Percentiles rank a stretch among this genome's conserved stretches.
These are phyloP conservation scores for Dorcus hopei DNA, from an alignment of 2,888 invertebrate species.

Conservation along the genomic window DNA sequence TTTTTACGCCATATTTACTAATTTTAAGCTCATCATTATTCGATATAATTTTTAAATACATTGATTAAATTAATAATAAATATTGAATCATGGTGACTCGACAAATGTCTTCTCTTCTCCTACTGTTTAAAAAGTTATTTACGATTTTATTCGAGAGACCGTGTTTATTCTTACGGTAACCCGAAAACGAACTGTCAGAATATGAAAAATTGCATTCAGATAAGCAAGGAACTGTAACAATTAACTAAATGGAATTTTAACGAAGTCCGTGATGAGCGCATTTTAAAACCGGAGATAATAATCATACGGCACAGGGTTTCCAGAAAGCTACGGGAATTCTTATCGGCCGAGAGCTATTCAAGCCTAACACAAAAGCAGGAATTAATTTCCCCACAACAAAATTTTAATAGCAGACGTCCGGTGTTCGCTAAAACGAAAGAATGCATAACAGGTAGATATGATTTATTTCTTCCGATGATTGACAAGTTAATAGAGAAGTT, in stretches of 20 bases:
- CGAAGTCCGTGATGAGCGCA: neutral
- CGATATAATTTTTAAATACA: too few species aligned
- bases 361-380: neutral
- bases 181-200: constrained; percentile 13
- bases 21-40: too few species aligned
- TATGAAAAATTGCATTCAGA: constrained; percentile 17
- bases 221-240: neutral
- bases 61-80: too few species aligned
- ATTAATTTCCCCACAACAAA: constrained; percentile 11
- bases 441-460: constrained; percentile 16
- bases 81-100: too few species aligned
- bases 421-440: constrained; percentile 19
- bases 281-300: neutral
- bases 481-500: constrained; percentile 26
- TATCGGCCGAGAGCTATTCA: neutral
- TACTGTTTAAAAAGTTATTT: too few species aligned
- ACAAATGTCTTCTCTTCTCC: too few species aligned
- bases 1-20: too few species aligned
- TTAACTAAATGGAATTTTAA: neutral
- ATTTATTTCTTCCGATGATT: constrained; percentile 22
- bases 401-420: constrained; percentile 23
- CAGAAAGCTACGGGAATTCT: too few species aligned
- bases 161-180: neutral
- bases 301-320: neutral
- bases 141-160: too few species aligned